These are phyloP conservation scores for Chromis chromis DNA, from an alignment of 2,797 vertebrate species.

Conservation along the genomic window DNA sequence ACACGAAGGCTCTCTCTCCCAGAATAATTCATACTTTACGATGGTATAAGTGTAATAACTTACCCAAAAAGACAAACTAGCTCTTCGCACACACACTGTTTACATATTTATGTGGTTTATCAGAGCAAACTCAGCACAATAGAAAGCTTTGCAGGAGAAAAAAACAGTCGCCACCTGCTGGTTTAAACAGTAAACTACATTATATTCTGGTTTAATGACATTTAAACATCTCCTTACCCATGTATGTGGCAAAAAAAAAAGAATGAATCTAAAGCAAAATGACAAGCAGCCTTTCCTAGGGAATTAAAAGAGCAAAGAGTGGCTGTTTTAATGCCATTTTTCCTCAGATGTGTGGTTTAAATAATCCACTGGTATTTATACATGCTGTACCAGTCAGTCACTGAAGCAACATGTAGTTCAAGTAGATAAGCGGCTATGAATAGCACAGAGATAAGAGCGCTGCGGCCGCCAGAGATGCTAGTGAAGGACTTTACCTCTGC, in stretches of 20 bases:
- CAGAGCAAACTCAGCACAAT: not conserved
- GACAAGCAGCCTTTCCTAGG: not conserved
- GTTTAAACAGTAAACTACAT: conserved; percentile 7
- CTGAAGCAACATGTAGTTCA: conserved; percentile 3
- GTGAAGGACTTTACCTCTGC: conserved; percentile 45
- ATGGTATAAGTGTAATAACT: not conserved
- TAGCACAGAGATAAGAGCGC: conserved; percentile 41
- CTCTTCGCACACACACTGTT: not conserved
- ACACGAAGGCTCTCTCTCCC: too few species aligned
- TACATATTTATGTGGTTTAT: not conserved
- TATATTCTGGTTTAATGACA: not conserved
- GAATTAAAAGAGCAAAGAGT: not conserved
- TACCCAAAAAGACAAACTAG: not conserved
- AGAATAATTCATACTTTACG: too few species aligned
- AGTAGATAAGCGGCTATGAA: conserved; percentile 48
- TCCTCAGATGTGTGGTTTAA: not conserved
- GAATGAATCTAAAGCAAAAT: not conserved
- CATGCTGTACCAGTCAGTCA: not conserved
- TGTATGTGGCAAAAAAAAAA: too few species aligned
- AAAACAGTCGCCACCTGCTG: conserved; percentile 51
- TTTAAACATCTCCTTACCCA: too few species aligned
- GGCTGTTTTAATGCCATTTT: too few species aligned
- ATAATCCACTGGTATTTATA: not conserved
- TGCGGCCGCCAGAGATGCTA: not conserved
- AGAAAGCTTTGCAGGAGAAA: not conserved